These are phyloP conservation scores for Clarias magur DNA, from an alignment of 2,113 vertebrate species.

Conservation along the genomic window DNA sequence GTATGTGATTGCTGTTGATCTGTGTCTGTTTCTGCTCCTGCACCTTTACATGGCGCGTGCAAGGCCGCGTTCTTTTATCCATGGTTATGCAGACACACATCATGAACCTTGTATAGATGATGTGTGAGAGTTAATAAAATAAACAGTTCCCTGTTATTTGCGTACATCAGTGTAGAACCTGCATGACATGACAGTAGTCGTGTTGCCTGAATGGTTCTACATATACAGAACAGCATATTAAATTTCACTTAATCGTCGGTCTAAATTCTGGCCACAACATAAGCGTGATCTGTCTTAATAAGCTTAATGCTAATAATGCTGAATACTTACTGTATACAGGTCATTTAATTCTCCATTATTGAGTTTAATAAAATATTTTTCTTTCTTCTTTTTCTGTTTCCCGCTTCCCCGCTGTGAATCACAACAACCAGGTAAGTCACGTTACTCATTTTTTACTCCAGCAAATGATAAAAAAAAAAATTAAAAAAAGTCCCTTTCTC, in stretches of 20 bases:
- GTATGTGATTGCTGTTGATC: background rate
- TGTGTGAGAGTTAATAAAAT: background rate
- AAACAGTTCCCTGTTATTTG: background rate
- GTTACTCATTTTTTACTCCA: background rate
- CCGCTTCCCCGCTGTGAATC: background rate
- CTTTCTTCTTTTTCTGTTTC: background rate
- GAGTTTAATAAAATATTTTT: background rate
- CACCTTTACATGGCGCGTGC: slow-evolving; percentile 24
- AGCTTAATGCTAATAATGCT: background rate
- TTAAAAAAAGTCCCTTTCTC: background rate
- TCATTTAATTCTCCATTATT: background rate
- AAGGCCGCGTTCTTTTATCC: slow-evolving; percentile 35
- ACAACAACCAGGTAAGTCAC: slow-evolving; percentile 9
- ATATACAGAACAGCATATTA: background rate
- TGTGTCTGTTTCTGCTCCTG: slow-evolving; percentile 31
- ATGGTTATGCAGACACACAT: slow-evolving; percentile 33
- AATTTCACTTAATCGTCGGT: background rate
- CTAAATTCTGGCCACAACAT: background rate
- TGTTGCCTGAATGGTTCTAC: background rate
- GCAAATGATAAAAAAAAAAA: background rate
- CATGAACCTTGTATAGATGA: slow-evolving; percentile 23
- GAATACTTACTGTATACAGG: too few species aligned
- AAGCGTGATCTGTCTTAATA: background rate
- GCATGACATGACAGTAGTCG: background rate
- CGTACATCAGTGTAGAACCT: background rate